Percentiles rank a stretch among this genome's conserved stretches.
phyloP scores from a whole-genome alignment of 2,888 invertebrate genomes.

The Pteria penguin region DNA sequence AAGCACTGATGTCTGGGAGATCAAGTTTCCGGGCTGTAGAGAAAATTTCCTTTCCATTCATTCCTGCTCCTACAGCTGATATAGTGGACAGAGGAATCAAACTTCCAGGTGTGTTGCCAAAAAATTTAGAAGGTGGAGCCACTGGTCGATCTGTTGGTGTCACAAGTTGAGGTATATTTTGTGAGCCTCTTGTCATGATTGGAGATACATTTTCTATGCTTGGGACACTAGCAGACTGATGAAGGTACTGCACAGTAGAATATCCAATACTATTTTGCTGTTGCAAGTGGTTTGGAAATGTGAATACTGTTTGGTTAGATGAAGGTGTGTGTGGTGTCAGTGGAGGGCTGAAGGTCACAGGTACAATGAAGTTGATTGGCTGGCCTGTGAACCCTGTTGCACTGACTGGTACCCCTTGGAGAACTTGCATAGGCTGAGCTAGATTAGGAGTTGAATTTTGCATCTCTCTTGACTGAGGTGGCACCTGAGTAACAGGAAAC shows the following conservation, averaged over 20 bases:
- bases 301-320: constrained; percentile 45
- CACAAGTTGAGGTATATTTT: constrained; percentile 31
- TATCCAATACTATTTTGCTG: constrained; percentile 28
- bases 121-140: constrained; percentile 23
- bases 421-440: constrained; percentile 42
- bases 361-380: constrained; percentile 55
- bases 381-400: constrained; percentile 53
- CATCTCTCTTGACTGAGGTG: constrained; percentile 9
- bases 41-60: constrained; percentile 23
- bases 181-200: background rate
- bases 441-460: background rate
- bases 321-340: constrained; percentile 47
- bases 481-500: constrained; percentile 49
- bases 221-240: background rate
- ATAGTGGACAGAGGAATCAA: constrained; percentile 26
- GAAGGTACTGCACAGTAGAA: constrained; percentile 32
- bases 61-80: constrained; percentile 1
- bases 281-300: constrained; percentile 42
- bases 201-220: constrained; percentile 8
- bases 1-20: constrained; percentile 38
- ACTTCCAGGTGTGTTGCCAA: constrained; percentile 40
- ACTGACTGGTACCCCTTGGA: constrained; percentile 46
- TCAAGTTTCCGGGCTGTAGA: constrained; percentile 43
- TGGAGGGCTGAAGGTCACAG: constrained; percentile 63
- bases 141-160: constrained; percentile 40